Evolutionary conservation across 2,888 invertebrate species (phyloP).

Genomic region (Galerucella pusilla): DNA sequence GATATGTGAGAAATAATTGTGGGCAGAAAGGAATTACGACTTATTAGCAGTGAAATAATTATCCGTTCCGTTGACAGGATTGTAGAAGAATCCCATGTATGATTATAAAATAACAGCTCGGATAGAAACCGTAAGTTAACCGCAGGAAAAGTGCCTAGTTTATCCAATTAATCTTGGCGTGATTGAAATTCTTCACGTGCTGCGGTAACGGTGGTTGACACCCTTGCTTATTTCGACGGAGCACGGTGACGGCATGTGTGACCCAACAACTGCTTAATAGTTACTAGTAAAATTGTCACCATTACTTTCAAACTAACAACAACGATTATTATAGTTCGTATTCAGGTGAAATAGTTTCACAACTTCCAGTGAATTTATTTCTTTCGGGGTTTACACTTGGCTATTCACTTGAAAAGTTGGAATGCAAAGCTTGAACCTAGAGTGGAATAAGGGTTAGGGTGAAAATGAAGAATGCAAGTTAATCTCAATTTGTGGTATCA

Average conservation of each 20-base stretch:
- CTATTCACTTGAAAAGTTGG: conserved; percentile 3
- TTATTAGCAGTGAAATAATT: background rate
- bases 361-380: conserved; percentile 25
- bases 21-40: background rate
- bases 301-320: conserved; percentile 46
- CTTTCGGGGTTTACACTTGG: background rate
- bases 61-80: background rate
- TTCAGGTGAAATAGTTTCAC: conserved; percentile 39
- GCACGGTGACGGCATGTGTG: conserved; percentile 43
- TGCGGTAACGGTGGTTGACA: conserved; percentile 38
- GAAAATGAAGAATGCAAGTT: background rate
- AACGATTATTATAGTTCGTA: conserved; percentile 42
- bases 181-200: conserved; percentile 40
- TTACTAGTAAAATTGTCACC: conserved; percentile 48
- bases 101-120: background rate
- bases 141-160: conserved; percentile 26
- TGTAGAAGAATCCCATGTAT: background rate
- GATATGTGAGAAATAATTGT: no score
- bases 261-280: conserved; percentile 43
- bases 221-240: conserved; percentile 36
- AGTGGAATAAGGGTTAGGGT: background rate
- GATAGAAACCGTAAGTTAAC: background rate
- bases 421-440: background rate
- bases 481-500: background rate
- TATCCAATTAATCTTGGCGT: conserved; percentile 36